Evolutionary conservation across 2,113 vertebrate species (phyloP), one percentile per base, ranked within the genome.

Genomic region (Dascyllus trimaculatus): DNA sequence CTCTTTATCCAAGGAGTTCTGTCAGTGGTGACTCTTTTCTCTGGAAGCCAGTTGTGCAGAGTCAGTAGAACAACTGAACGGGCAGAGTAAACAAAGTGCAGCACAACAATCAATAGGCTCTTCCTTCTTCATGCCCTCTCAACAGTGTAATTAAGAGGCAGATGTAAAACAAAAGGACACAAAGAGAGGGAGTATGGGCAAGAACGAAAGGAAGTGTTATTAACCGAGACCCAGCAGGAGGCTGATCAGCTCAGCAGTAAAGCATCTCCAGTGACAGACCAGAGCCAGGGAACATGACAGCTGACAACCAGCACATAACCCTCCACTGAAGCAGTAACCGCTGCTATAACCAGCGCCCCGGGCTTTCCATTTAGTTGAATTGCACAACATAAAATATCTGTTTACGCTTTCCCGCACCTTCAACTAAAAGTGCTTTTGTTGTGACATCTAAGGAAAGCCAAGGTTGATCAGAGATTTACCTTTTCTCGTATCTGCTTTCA

Each of bases 121-220:
- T 64, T 61, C 19, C 56, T 15, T 48, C 40, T 77, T 66, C 22
- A 13, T 69, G n/a, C 19, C 71, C 60, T 49, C 71, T 73, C 76
- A 84, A 72, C 62, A 57, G 71, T 70, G 80, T 89, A 90, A 90
- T 93, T 91, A 92, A 89, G 82, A 80, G 56, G 32, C 15, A 62
- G 46, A 82, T 22, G 64, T 83, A 85, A 84, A 87, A 82, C 69
- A 80, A 85, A 76, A 52, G 57, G 57, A 60, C 56, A 19, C 24
- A 57, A 70, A 38, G 38, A 51, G 71, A 75, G 53, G 53, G 38
- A 69, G 71, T 59, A 49, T 35, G 19, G 40, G 38, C 13, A 18
- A 18, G 71, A 40, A 43, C 0, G 45, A 26, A 51, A 51, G 32
- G 21, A 24, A 65, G 52, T 67, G 69, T 78, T 89, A 75, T 80